These are phyloP conservation scores for Propithecus perrieri DNA, from an alignment of 2,797 vertebrate genomes.

Conservation along the genomic window DNA sequence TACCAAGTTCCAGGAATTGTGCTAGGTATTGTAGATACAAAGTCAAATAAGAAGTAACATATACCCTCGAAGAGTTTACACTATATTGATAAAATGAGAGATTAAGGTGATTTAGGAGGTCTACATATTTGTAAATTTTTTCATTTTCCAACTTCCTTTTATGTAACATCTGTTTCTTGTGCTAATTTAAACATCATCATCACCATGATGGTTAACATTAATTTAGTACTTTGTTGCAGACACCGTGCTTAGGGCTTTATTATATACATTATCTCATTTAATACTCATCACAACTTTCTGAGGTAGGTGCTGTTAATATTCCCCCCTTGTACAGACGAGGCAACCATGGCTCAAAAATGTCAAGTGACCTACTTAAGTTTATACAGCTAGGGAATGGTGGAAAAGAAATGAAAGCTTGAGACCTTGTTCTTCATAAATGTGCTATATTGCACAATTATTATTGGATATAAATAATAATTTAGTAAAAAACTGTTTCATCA, in stretches of 20 bases:
- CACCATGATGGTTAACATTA: background rate
- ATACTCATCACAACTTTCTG: background rate
- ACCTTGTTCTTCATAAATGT: background rate
- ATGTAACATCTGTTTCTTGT: conserved; percentile 1
- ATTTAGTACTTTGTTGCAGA: background rate
- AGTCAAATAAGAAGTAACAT: background rate
- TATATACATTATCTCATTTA: background rate
- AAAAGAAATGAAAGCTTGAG: background rate
- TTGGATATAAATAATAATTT: background rate
- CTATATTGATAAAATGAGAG: background rate
- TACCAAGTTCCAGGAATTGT: background rate
- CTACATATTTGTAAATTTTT: background rate
- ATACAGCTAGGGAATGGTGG: background rate
- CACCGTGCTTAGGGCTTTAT: background rate
- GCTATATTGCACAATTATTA: background rate
- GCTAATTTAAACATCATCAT: conserved; percentile 8
- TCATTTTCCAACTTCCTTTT: background rate
- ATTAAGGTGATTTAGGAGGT: background rate
- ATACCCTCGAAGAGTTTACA: background rate
- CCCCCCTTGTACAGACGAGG: background rate
- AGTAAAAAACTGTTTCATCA: background rate
- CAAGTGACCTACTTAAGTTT: background rate
- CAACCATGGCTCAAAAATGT: background rate
- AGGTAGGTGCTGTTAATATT: background rate
- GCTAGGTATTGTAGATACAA: background rate